Base-by-base conservation (phyloP, 92 coral and sea anemone species). In the Porites divaricata region DNA sequence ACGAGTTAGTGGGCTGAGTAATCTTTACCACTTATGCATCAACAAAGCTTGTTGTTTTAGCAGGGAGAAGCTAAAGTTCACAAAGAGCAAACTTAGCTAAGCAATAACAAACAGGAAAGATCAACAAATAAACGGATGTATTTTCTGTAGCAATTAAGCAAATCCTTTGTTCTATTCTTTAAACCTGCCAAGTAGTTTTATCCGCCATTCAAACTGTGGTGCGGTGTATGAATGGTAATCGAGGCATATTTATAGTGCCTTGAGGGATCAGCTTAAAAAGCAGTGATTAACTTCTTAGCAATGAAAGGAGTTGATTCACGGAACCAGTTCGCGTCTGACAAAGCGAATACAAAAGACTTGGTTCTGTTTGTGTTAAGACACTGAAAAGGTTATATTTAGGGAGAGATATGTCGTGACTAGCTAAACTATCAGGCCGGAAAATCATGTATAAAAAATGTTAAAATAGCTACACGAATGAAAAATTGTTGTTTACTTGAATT, bases 91-190 rank as follows among this genome's bases (percentile, higher is more conserved):
- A 68, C 26, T 51, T 16, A 50, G 63, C 77, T 57, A 58, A 58
- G 76, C 77, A 54, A 81, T 81, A 65, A 72, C 41, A 61, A 72
- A 63, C 71, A 82, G 23, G 48, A 73, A 59, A 59, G 78, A 82
- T 82, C 70, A 71, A 61, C 86, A 82, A 82, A 82, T 49, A 72
- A 8, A 82, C 72, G 79, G 68, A 58, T 71, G 77, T 73, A 62
- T 72, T 82, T 73, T 82, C 28, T 48, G 58, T 59, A 62, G 8
- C 72, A 72, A 82, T 82, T 82, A 82, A 71, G 70, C 66, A 82
- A 82, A 82, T 78, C 70, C 66, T 61, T 82, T 72, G 86, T 72
- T 58, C 79, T 49, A 21, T 82, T 82, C 79, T 82, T 82, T 4
- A 7, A 17, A 82, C 71, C 86, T 82, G 86, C 63, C 86, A 61